A percentile compares a stretch with the other conserved stretches of the same genome.
These are phyloP conservation scores for Gonatopus flavifemur DNA, from an alignment of 1,140 invertebrate species.

Conservation along the genomic window DNA sequence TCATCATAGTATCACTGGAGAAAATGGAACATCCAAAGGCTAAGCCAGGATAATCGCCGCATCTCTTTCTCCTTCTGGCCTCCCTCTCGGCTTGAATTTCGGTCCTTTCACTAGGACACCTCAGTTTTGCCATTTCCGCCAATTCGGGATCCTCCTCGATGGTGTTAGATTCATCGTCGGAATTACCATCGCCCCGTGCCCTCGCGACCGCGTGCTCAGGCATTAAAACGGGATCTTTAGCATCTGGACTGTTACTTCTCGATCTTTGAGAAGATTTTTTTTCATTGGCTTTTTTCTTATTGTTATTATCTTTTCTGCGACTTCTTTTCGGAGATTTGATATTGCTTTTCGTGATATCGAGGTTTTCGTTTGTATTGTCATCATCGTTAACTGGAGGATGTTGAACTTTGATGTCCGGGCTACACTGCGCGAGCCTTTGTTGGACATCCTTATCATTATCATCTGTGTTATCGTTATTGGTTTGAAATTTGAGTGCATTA, in stretches of 20 bases:
- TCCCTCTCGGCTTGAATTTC: conserved; percentile 85
- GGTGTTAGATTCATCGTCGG: conserved; percentile 51
- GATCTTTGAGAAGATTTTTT: too few relatives aligned
- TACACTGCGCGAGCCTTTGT: conserved; percentile 53
- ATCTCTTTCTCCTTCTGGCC: conserved; percentile 72
- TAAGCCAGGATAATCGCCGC: conserved; percentile 88
- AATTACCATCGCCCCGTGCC: conserved; percentile 60
- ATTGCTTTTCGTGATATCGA: too few relatives aligned
- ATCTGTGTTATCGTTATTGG: conserved; percentile 9
- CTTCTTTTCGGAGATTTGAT: conserved; percentile 15
- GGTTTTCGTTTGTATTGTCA: too few relatives aligned
- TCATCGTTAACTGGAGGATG: too few relatives aligned
- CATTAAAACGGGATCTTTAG: conserved; percentile 31
- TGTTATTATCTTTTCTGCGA: too few relatives aligned
- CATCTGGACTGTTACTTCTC: too few relatives aligned
- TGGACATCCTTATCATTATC: conserved; percentile 28
- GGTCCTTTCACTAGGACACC: conserved; percentile 84
- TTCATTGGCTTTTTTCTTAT: too few relatives aligned
- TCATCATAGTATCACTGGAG: conserved; percentile 96
- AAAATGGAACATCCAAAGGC: conserved; percentile 90
- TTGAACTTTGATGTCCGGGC: conserved; percentile 43
- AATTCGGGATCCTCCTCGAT: conserved; percentile 73
- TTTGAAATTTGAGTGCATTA: too few relatives aligned
- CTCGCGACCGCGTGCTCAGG: conserved; percentile 59
- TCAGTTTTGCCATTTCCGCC: conserved; percentile 75